Percentiles rank a stretch among this genome's conserved stretches.
Evolutionary conservation across 2,113 vertebrate species (phyloP).

Genomic region (Semnornis frantzii): DNA sequence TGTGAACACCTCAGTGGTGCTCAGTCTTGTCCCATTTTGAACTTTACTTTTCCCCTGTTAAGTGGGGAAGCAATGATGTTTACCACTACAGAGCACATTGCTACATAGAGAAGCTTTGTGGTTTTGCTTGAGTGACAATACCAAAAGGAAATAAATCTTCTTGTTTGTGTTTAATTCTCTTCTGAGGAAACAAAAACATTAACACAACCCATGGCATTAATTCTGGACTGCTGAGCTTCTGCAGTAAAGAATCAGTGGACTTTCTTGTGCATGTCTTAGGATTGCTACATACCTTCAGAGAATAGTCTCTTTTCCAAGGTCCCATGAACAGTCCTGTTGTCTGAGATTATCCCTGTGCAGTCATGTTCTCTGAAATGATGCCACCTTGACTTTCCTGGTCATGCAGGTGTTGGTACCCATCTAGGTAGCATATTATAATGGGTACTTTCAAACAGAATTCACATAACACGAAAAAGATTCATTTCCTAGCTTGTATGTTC

Average conservation of each 20-base stretch:
- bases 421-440: not conserved
- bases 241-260: not conserved
- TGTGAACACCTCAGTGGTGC: not conserved
- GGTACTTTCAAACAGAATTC: not conserved
- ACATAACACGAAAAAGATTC: not conserved
- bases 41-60: not conserved
- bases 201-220: not conserved
- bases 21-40: not conserved
- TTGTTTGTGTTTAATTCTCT: not conserved
- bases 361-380: not conserved
- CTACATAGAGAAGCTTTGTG: not conserved
- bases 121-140: not conserved
- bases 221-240: not conserved
- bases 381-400: not conserved
- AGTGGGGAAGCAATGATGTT: not conserved
- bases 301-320: not conserved
- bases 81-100: not conserved
- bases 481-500: not conserved
- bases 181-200: not conserved
- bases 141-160: not conserved
- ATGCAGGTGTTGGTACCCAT: not conserved
- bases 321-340: not conserved
- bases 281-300: not conserved
- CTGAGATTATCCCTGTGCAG: not conserved
- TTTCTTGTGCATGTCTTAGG: rapidly evolving